These are phyloP conservation scores for Euglossa dilemma DNA, from an alignment of 1,140 invertebrate species.

Conservation along the genomic window DNA sequence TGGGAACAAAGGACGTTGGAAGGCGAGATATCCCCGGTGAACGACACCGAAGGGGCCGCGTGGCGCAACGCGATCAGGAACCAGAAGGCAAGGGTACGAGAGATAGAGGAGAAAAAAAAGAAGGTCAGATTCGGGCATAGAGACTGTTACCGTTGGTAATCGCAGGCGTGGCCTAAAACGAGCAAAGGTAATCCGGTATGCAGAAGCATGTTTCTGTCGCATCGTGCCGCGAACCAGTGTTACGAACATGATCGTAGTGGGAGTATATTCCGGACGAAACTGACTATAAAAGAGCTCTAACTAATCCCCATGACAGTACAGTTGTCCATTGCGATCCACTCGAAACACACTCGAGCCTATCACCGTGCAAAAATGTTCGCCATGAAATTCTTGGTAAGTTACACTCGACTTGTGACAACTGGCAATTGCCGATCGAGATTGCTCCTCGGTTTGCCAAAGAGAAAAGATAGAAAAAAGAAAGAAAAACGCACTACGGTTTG, in stretches of 20 bases:
- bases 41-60: background rate
- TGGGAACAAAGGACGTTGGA: slow-evolving; percentile 5
- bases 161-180: slow-evolving; percentile 62
- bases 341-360: slow-evolving; percentile 70
- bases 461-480: too few species aligned
- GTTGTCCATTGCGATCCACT: slow-evolving; percentile 71
- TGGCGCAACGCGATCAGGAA: background rate
- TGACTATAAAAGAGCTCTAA: slow-evolving; percentile 70
- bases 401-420: too few species aligned
- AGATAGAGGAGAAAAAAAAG: background rate
- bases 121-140: slow-evolving; percentile 5
- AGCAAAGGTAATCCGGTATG: slow-evolving; percentile 67
- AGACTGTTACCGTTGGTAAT: background rate
- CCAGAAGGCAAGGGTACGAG: background rate
- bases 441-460: too few species aligned
- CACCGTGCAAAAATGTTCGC: slow-evolving; percentile 82
- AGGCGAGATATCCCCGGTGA: slow-evolving; percentile 8
- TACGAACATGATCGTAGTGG: slow-evolving; percentile 69
- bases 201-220: slow-evolving; percentile 42
- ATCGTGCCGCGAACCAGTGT: slow-evolving; percentile 18
- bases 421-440: background rate
- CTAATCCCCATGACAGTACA: slow-evolving; percentile 74
- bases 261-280: slow-evolving; percentile 74
- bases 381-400: slow-evolving; percentile 84
- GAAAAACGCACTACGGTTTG: too few species aligned